A percentile compares a stretch with the other conserved stretches of the same genome.
These are phyloP conservation scores for Trachurus trachurus DNA, from an alignment of 2,797 vertebrate genomes.

Conservation along the genomic window DNA sequence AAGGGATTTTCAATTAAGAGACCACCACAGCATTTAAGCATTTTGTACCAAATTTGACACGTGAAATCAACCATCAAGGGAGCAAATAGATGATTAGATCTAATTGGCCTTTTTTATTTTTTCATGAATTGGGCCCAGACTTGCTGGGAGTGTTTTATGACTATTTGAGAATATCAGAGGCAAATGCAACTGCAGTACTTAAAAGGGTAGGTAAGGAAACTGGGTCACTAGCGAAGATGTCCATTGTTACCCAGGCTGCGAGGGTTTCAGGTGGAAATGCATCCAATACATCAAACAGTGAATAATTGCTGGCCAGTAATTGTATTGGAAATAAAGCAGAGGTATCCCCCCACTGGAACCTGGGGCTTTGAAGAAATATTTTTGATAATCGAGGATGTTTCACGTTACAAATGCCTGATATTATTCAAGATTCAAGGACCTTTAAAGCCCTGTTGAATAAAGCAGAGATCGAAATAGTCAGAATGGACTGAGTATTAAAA, in stretches of 20 bases:
- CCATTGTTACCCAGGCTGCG: background rate
- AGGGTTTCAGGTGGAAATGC: background rate
- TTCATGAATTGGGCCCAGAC: background rate
- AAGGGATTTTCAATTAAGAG: too few relatives aligned
- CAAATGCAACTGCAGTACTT: background rate
- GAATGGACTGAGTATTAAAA: background rate
- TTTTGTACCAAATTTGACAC: background rate
- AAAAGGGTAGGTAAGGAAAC: background rate
- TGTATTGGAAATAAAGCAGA: background rate
- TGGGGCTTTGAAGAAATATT: background rate
- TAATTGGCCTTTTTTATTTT: background rate
- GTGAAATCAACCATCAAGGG: background rate
- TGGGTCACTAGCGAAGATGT: background rate
- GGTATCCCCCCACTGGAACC: background rate
- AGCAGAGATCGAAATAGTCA: too few relatives aligned
- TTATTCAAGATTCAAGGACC: background rate
- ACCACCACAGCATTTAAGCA: background rate
- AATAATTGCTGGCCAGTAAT: background rate
- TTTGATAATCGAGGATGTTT: background rate
- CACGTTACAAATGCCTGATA: background rate
- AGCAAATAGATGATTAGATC: background rate
- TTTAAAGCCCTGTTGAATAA: too few relatives aligned
- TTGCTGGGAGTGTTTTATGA: background rate
- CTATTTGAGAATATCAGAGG: too few relatives aligned
- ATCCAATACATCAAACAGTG: background rate